phyloP scores from a whole-genome alignment of 1,140 invertebrate species.

The Leptinotarsa lineolata region DNA sequence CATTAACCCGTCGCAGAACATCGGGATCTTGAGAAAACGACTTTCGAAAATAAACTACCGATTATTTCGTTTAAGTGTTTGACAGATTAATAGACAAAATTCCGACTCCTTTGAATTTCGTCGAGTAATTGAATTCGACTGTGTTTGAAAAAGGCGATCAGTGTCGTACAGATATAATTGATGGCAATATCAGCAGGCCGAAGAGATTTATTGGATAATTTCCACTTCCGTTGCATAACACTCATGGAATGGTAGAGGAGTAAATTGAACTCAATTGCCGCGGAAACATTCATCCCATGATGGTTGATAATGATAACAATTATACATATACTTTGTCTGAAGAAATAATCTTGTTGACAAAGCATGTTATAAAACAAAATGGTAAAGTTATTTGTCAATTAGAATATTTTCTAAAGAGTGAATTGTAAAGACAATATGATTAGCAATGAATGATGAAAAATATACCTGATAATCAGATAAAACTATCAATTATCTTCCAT shows the following conservation, averaged over 20 bases:
- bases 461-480: too few relatives aligned
- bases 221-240: not conserved
- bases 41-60: not conserved
- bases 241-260: not conserved
- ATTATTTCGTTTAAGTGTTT: not conserved
- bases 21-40: not conserved
- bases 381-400: too few relatives aligned
- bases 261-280: not conserved
- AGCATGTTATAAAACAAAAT: too few relatives aligned
- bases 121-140: not conserved
- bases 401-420: too few relatives aligned
- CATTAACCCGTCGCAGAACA: not conserved
- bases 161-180: not conserved
- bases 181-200: not conserved
- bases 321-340: too few relatives aligned
- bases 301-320: too few relatives aligned
- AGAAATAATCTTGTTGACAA: too few relatives aligned
- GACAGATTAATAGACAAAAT: conserved; percentile 5
- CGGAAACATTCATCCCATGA: not conserved
- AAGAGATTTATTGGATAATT: conserved; percentile 6
- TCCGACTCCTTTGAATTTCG: not conserved
- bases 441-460: too few relatives aligned
- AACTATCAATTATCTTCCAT: too few relatives aligned
- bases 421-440: too few relatives aligned
- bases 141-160: not conserved